Base-by-base conservation (phyloP, 2,797 vertebrate species). In the Ceyx erithaca region DNA sequence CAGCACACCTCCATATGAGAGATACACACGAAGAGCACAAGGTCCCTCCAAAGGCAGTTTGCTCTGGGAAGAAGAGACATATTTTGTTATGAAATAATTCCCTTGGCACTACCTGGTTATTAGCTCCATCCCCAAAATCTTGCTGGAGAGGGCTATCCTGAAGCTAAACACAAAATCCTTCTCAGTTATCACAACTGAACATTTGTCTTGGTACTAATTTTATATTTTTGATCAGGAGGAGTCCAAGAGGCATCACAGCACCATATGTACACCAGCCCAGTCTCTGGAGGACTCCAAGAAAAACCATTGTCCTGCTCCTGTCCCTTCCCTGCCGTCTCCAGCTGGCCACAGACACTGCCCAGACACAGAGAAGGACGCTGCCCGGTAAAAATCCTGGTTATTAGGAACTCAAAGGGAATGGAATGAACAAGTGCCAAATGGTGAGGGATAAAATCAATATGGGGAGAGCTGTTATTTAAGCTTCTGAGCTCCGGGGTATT, bases 381-480 rank as follows among this genome's bases (percentile, higher is more conserved):
- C 48, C 55, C 21, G 1, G 58, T 30, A 85, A 67, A 89, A 94
- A 89, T 88, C 81, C 91, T 66, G 17, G 81, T 89, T 90, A 88
- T 92, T 62, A 93, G 94, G 85, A 94, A 86, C 85, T 93, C 77
- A 14, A 64, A 94, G 31, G 87, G 70, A 63, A 93, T 64, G 77
- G 73, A 93, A 92, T 28, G 76, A 96, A 87, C 1, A 6, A 75
- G 67, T 95, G 84, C 90, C 89, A 94, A 95, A 89, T 90, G 84
- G 85, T 21, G 2, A 95, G 67, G 87, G 92, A 94, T 91, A 86
- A 96, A 92, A 90, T 91, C 93, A 85, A 89, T 72, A 92, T 76
- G 80, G 72, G 64, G 57, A 89, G 83, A 96, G 83, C 82, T 87
- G 83, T 89, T 90, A 95, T 90, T 93, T 82, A 71, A 91, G 92